Conservation (phyloP, 2,797 vertebrate genomes). For the Glyptemys insculpta region DNA sequence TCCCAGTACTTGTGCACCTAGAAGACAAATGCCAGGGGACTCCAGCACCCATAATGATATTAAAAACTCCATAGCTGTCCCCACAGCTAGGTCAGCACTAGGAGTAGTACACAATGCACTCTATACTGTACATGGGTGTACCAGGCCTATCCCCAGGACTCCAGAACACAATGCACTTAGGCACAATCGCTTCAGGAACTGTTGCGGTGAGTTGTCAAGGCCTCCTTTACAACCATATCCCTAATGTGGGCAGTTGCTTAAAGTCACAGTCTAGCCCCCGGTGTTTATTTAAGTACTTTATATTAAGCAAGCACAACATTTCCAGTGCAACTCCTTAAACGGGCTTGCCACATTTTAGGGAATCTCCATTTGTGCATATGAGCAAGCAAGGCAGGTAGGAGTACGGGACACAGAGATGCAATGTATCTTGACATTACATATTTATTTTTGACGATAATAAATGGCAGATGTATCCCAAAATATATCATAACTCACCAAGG, state of each 20-base stretch:
- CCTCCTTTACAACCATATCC: not conserved
- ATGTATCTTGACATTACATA: not conserved
- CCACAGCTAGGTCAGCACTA: not conserved
- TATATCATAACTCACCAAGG: not conserved
- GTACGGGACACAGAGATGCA: not conserved
- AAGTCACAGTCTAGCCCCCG: rapidly evolving
- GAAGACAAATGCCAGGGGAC: not conserved
- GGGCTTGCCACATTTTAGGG: rapidly evolving
- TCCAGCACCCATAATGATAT: not conserved
- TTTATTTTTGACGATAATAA: constrained; percentile 11
- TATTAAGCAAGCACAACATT: rapidly evolving
- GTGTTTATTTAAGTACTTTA: rapidly evolving
- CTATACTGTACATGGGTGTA: not conserved
- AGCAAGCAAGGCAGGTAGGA: not conserved
- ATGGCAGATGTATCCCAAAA: not conserved
- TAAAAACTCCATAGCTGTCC: not conserved
- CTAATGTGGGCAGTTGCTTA: not conserved
- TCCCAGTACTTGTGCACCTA: not conserved
- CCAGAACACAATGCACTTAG: not conserved
- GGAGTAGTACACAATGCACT: not conserved
- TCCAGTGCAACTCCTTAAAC: rapidly evolving
- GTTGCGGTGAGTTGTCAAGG: not conserved
- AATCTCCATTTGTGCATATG: not conserved
- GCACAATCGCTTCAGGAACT: not conserved
- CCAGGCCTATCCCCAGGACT: not conserved